Base-by-base conservation (phyloP, 2,888 invertebrate genomes). In the Periphyllus acericola region DNA sequence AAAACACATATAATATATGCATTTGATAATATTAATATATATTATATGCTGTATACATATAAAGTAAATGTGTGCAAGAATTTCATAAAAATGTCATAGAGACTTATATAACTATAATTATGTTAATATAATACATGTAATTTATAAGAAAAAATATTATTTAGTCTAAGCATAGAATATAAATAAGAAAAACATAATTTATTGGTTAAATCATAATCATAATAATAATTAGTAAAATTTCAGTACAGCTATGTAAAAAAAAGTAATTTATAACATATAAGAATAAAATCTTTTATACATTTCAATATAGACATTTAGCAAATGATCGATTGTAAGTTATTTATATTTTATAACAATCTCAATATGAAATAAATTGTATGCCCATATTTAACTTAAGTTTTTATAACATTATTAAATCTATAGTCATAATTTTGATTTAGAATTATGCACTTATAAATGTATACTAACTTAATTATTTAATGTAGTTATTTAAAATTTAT, bases 201-300 rank as follows among this genome's bases (percentile, higher is more conserved):
- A 6, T 36, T 36, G 36, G 6, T 6, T 36, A 36, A 36, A 36
- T 36, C 36, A 5, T 36, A 36, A 36, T 36, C 36, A 36, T 36
- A 36, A 36, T n/a, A n/a, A 6, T 36, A 36, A 52, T 52, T 52
- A 60, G 21, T 60, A 60, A 19, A 60, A 25, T 21, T 21, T 60
- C 21, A 60, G 4, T 60, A 46, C 1, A 60, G 21, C 60, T 17
- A 52, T 34, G 32, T 14, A 55, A 78, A 76, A 60, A 40, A n/a
- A 80, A 36, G 34, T 40, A 66, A 36, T 81, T 34, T 66, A 81
- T 66, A 68, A 68, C 40, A 68, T 17, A 29, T 68, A 40, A 66
- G 25, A 66, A 66, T 36, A 6, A 76, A 29, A 76, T 29, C 3
- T 32, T 76, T 76, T 2, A 76, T 21, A n/a, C 25, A 60, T 25